Percentiles rank a stretch among this genome's conserved stretches.
Conservation (phyloP, 2,888 invertebrate genomes). For the Drosophila neutralis region DNA sequence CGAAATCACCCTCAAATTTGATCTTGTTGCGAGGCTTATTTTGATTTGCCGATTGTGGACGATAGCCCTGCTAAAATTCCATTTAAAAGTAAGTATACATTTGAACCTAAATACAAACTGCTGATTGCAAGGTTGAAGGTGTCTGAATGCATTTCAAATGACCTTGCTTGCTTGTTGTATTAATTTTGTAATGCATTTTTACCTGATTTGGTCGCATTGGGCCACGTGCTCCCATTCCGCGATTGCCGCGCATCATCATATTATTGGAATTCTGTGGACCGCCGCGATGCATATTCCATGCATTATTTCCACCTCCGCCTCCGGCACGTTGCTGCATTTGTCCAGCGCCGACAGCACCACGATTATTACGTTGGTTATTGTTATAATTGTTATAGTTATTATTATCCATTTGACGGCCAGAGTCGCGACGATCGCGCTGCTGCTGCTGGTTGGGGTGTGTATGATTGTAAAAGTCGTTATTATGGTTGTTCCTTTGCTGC, state of each 20-base stretch:
- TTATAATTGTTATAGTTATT: constrained; percentile 81
- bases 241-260: constrained; percentile 82
- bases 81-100: constrained; percentile 6
- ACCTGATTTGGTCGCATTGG: constrained; percentile 83
- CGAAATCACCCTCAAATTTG: constrained; percentile 98
- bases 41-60: constrained; percentile 86
- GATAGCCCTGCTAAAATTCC: constrained; percentile 74
- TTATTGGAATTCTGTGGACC: constrained; percentile 79
- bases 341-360: constrained; percentile 77
- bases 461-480: constrained; percentile 77
- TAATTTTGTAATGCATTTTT: constrained; percentile 13
- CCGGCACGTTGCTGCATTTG: constrained; percentile 62
- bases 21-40: constrained; percentile 86
- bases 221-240: constrained; percentile 82
- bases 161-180: neutral
- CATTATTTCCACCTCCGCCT: constrained; percentile 68
- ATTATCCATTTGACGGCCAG: constrained; percentile 82
- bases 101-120: neutral
- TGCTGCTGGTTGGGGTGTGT: constrained; percentile 61
- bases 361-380: constrained; percentile 82
- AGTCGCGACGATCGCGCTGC: constrained; percentile 84
- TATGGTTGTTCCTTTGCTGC: constrained; percentile 58
- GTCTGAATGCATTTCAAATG: neutral
- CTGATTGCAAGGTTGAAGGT: neutral
- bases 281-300: constrained; percentile 84